Percentiles rank a stretch among this genome's conserved stretches.
These are phyloP conservation scores for Thera britannica DNA, from an alignment of 2,888 invertebrate species.

Conservation along the genomic window DNA sequence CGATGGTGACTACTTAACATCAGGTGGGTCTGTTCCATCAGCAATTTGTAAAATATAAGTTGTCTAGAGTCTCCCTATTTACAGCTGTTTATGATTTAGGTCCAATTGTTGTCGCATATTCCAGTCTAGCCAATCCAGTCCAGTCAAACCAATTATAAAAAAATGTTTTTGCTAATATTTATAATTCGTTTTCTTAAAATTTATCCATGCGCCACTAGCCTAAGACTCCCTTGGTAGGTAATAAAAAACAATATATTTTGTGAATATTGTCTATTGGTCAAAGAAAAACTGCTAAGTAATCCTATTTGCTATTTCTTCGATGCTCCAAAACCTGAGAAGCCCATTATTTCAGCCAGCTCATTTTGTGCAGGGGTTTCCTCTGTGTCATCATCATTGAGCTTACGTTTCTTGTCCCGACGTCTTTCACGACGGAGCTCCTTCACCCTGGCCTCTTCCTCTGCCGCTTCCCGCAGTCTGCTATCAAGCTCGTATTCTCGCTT, in stretches of 20 bases:
- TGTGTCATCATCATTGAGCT: constrained; percentile 87
- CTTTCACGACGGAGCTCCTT: constrained; percentile 95
- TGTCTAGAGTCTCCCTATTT: too few relatives aligned
- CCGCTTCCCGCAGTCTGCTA: constrained; percentile 94
- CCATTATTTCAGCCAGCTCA: constrained; percentile 96
- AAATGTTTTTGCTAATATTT: too few relatives aligned
- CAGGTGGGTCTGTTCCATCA: too few relatives aligned
- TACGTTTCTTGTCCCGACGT: constrained; percentile 94
- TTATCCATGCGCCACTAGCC: too few relatives aligned
- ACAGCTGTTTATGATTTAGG: too few relatives aligned
- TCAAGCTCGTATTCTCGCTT: constrained; percentile 98
- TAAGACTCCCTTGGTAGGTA: too few relatives aligned
- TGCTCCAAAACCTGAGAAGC: constrained; percentile 96
- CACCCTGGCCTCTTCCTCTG: constrained; percentile 97
- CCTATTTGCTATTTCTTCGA: constrained; percentile 87
- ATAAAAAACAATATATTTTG: constrained; percentile 3
- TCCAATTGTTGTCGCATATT: too few relatives aligned
- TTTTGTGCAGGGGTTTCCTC: constrained; percentile 83
- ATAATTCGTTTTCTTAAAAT: too few relatives aligned
- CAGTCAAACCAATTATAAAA: too few relatives aligned
- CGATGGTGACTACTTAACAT: too few relatives aligned
- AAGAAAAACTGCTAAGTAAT: background rate
- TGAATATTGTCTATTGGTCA: constrained; percentile 7
- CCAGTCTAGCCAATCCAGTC: too few relatives aligned
- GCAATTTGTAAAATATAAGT: too few relatives aligned